phyloP scores from a whole-genome alignment of 2,888 invertebrate species.

The Venustoraphidia nigricollis region DNA sequence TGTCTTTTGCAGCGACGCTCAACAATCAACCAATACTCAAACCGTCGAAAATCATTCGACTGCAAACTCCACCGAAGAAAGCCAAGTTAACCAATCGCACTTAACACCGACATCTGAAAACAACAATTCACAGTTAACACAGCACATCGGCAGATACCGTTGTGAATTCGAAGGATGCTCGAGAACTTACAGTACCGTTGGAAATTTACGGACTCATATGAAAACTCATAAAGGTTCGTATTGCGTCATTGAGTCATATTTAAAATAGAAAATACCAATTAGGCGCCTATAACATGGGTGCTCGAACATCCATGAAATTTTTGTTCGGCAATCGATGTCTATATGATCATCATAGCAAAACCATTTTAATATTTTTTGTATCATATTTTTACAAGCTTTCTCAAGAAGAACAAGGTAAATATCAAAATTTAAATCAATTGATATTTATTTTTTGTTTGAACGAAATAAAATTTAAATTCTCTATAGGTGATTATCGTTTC shows the following conservation, averaged over 20 bases:
- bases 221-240: constrained; percentile 84
- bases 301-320: no score
- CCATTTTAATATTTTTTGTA: background rate
- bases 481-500: constrained; percentile 84
- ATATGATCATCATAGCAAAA: background rate
- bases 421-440: background rate
- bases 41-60: no score
- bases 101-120: no score
- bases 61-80: no score
- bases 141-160: constrained; percentile 38
- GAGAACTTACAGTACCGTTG: constrained; percentile 83
- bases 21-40: no score
- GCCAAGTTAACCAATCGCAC: no score
- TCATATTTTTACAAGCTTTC: background rate
- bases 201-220: constrained; percentile 86
- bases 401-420: background rate
- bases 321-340: no score
- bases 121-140: no score
- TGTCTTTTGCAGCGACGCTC: no score
- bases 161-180: constrained; percentile 83
- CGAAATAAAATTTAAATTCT: constrained; percentile 7
- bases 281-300: no score
- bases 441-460: constrained; percentile 3
- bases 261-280: no score
- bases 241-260: constrained; percentile 1